Evolutionary conservation across 2,113 vertebrate genomes (phyloP).

Genomic region (Notechis scutatus): DNA sequence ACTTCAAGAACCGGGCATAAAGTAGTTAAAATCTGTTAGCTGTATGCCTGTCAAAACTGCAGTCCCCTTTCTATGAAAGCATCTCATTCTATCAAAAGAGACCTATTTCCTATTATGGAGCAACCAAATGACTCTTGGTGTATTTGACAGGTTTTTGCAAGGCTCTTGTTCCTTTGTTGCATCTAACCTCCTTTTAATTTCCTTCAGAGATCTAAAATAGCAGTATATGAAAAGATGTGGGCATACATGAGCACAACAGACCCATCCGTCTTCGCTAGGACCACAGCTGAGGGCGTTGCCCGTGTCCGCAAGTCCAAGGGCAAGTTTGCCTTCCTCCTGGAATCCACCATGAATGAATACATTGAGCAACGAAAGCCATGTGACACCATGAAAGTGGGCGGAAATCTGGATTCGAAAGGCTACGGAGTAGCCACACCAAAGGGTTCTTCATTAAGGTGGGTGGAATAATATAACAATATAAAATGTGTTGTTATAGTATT

Average conservation of each 20-base stretch:
- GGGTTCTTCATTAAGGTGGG: constrained; percentile 99
- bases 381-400: constrained; percentile 99
- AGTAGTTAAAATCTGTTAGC: neutral
- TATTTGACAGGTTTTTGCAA: constrained; percentile 21
- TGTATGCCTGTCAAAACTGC: neutral
- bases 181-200: constrained; percentile 70
- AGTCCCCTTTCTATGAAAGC: neutral
- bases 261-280: constrained; percentile 96
- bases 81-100: constrained; percentile 16
- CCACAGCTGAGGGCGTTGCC: constrained; percentile 93
- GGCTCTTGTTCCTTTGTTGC: constrained; percentile 41
- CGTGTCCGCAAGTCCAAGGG: constrained; percentile 98
- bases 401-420: constrained; percentile 99
- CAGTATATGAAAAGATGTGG: constrained; percentile 99
- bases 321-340: constrained; percentile 98
- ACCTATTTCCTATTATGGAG: neutral
- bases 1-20: neutral
- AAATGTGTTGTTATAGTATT: constrained; percentile 98
- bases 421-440: constrained; percentile 98
- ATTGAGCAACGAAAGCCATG: constrained; percentile 98
- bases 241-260: constrained; percentile 98
- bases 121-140: neutral
- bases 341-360: constrained; percentile 99
- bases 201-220: constrained; percentile 97
- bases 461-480: constrained; percentile 99